Evolutionary conservation across 2,888 invertebrate species (phyloP).

Genomic region (Trachelus troglodyta): DNA sequence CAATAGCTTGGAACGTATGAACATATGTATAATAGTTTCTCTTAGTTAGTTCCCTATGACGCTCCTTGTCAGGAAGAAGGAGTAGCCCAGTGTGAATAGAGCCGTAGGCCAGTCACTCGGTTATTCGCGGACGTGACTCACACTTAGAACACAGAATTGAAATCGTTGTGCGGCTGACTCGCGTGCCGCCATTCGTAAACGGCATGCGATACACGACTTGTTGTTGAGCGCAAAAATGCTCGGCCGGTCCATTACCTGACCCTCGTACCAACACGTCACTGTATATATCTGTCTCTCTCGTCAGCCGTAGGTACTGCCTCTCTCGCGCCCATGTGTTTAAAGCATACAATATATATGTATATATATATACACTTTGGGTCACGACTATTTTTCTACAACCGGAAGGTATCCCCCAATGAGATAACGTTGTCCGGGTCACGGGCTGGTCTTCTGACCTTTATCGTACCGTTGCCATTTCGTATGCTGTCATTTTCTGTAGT

Average conservation of each 20-base stretch:
- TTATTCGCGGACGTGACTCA: slow-evolving; percentile 52
- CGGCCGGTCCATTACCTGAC: background rate
- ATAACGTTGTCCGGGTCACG: background rate
- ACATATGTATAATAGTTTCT: background rate
- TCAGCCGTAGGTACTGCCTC: background rate
- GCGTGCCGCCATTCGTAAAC: background rate
- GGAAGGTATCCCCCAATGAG: background rate
- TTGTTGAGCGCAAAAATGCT: background rate
- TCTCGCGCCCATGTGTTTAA: background rate
- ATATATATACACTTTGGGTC: background rate
- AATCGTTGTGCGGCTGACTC: background rate
- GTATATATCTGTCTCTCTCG: background rate
- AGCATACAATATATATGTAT: background rate
- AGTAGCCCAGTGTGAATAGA: background rate
- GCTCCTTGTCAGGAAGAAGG: background rate
- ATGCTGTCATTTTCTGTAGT: background rate
- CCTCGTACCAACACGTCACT: background rate
- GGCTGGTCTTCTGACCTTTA: background rate
- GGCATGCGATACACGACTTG: background rate
- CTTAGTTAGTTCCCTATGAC: background rate
- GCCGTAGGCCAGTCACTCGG: slow-evolving; percentile 7
- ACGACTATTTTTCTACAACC: background rate
- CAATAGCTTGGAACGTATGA: background rate
- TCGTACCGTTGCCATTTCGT: background rate
- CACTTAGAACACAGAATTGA: slow-evolving; percentile 8